Conservation (phyloP, 2,113 vertebrate species). For the Ictalurus furcatus region DNA sequence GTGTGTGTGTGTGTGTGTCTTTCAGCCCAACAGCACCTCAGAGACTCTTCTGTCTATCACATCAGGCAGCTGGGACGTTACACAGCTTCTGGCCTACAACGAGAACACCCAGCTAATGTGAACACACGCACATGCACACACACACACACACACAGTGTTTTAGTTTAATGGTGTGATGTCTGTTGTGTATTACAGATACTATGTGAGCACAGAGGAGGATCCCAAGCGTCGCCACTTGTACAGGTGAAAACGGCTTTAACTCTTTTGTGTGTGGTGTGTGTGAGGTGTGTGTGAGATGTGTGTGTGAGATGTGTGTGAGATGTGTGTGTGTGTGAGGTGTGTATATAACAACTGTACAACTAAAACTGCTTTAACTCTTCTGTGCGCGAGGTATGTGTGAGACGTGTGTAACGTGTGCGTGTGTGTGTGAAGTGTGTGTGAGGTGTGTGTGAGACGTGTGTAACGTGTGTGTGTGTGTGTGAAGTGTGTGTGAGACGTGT, state of each 20-base stretch:
- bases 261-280: neutral
- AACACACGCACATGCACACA: slow-evolving; percentile 61
- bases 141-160: slow-evolving; percentile 10
- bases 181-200: slow-evolving; percentile 77
- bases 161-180: neutral
- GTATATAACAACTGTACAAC: neutral
- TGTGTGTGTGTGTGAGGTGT: neutral
- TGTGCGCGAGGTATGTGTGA: neutral
- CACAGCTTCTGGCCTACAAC: slow-evolving; percentile 86
- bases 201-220: slow-evolving; percentile 91
- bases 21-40: slow-evolving; percentile 88
- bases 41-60: slow-evolving; percentile 92
- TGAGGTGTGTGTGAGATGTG: neutral
- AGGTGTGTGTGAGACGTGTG: neutral
- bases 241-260: slow-evolving; percentile 73
- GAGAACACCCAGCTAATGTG: slow-evolving; percentile 90
- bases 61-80: slow-evolving; percentile 95
- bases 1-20: neutral
- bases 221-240: slow-evolving; percentile 88
- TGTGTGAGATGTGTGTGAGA: neutral
- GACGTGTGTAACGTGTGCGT: no score
- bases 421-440: neutral
- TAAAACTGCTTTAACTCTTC: no score
- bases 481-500: neutral
- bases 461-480: neutral